These are phyloP conservation scores for Reinhardtius hippoglossoides DNA, from an alignment of 2,113 vertebrate species.

Conservation along the genomic window DNA sequence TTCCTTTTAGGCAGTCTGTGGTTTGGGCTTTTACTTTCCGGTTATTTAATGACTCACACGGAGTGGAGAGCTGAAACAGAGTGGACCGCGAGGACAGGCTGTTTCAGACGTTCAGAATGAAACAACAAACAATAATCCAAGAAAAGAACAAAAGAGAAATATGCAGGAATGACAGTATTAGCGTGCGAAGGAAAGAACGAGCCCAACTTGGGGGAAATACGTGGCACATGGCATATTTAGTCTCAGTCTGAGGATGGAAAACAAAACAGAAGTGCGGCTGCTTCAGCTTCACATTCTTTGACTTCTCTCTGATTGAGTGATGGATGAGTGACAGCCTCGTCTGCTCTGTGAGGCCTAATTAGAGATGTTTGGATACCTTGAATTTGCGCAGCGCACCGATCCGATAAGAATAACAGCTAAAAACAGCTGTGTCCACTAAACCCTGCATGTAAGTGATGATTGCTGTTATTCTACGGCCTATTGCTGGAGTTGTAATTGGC, in stretches of 20 bases:
- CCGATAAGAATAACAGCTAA: no score
- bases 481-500: no score
- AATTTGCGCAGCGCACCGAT: no score
- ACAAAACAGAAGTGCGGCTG: neutral
- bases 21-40: slow-evolving; percentile 4
- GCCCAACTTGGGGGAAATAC: slow-evolving; percentile 18
- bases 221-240: neutral
- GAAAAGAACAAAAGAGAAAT: slow-evolving; percentile 11
- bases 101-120: slow-evolving; percentile 29
- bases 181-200: neutral
- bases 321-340: slow-evolving; percentile 49
- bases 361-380: no score
- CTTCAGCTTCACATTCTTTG: neutral
- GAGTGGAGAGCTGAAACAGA: slow-evolving; percentile 2
- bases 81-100: neutral
- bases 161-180: neutral
- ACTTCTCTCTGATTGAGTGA: slow-evolving; percentile 34
- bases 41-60: slow-evolving; percentile 7
- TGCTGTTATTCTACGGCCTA: no score
- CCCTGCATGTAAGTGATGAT: no score
- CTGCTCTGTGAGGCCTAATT: slow-evolving; percentile 31
- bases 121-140: slow-evolving; percentile 23
- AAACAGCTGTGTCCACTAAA: no score
- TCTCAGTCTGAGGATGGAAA: neutral
- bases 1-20: neutral